Base-by-base conservation (phyloP, 2,113 vertebrate species). In the Lipophrys pholis region DNA sequence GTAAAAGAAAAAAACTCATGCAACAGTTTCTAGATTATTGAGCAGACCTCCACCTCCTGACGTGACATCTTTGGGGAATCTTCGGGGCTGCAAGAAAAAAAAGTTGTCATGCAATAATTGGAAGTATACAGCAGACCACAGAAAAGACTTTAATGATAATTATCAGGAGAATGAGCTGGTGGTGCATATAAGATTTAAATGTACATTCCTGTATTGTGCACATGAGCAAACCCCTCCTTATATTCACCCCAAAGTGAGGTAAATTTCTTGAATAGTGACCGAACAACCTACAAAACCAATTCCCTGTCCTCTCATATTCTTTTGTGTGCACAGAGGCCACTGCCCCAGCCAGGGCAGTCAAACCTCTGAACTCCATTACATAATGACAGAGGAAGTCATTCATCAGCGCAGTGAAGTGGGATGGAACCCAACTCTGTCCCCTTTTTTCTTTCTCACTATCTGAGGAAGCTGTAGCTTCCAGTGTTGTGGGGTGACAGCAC, bases 361-460 rank as follows among this genome's bases (percentile, higher is more conserved):
- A 89, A 85, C 76, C 75, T 77, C 78, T 72, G 69, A 70, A 80
- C 83, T 78, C 69, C 70, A 76, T 90, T 87, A 86, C 86, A 79
- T 87, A 86, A 91, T 12, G 35, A 73, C 78, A 63, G 77, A 87
- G 89, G 87, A 91, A 91, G 84, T 85, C 88, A 82, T 91, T 72
- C 65, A 55, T 92, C 90, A 91, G 67, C 76, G 72, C 41, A 60
- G 77, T 55, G 36, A 42, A 78, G 63, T 67, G 38, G 17, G 71
- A 73, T 72, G 76, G 76, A 77, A 69, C 64, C 76, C 65, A 78
- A 62, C 80, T 76, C 40, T 74, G 73, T 78, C 71, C 68, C 55
- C 0, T 60, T 69, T 60, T 67, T 53, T 73, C 53, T 78, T 41
- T 11, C 67, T 39, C 42, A 69, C 52, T 76, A 30, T 30, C 48